Evolutionary conservation across 2,113 vertebrate genomes (phyloP).

Genomic region (Bettongia penicillata): DNA sequence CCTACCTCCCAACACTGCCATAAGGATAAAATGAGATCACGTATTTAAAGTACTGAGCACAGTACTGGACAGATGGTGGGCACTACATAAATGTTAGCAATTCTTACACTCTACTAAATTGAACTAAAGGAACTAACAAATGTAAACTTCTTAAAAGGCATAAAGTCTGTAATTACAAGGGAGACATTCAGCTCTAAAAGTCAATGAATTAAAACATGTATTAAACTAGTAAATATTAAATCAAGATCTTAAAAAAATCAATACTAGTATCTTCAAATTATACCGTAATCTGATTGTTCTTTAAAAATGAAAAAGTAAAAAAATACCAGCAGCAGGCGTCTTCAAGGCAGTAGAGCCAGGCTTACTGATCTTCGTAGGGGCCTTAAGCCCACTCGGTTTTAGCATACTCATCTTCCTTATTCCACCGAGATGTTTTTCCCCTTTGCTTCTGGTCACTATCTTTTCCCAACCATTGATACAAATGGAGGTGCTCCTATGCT

Average conservation of each 20-base stretch:
- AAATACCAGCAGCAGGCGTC: constrained; percentile 85
- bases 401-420: constrained; percentile 91
- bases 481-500: constrained; percentile 66
- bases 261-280: not conserved
- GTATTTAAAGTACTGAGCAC: not conserved
- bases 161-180: not conserved
- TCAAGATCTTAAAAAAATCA: constrained; percentile 7
- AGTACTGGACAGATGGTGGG: not conserved
- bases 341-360: constrained; percentile 86
- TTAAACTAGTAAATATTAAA: not conserved
- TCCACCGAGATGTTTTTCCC: constrained; percentile 53
- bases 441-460: constrained; percentile 72
- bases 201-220: not conserved
- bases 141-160: not conserved
- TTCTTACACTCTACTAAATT: constrained; percentile 14
- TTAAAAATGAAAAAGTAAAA: not conserved
- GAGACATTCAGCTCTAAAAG: not conserved
- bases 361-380: constrained; percentile 93
- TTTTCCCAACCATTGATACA: constrained; percentile 83
- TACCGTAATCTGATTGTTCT: not conserved
- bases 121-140: not conserved
- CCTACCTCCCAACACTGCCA: not conserved
- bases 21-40: not conserved
- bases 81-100: not conserved
- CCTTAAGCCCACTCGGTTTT: constrained; percentile 96